A percentile compares a stretch with the other conserved stretches of the same genome.
Conservation (phyloP, 2,797 vertebrate genomes). For the Sebastolobus altivelis region DNA sequence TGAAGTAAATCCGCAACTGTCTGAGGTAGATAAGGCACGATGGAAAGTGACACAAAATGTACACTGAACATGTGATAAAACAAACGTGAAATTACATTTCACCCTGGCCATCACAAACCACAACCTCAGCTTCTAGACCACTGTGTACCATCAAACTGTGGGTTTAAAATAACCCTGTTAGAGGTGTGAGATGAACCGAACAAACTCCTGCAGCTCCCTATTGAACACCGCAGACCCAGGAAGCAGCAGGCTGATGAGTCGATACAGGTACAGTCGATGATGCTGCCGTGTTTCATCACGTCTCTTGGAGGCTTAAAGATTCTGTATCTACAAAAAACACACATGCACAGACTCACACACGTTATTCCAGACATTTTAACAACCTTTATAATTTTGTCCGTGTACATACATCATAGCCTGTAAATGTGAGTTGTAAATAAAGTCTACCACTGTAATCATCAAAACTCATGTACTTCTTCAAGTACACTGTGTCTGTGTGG, state of each 20-base stretch:
- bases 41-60: neutral
- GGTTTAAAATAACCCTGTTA: constrained; percentile 63
- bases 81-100: neutral
- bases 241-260: constrained; percentile 56
- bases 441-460: neutral
- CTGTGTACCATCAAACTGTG: constrained; percentile 33
- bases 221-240: constrained; percentile 53
- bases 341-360: neutral
- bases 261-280: constrained; percentile 55
- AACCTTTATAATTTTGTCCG: neutral
- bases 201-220: constrained; percentile 59
- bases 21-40: neutral
- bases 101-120: neutral
- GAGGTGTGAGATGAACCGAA: constrained; percentile 52
- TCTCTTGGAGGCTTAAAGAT: constrained; percentile 16
- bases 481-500: neutral
- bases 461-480: neutral
- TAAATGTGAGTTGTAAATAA: neutral
- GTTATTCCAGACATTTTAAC: neutral
- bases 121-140: neutral
- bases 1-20: neutral
- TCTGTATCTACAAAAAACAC: constrained; percentile 1
- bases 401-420: neutral
- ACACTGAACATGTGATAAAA: neutral
- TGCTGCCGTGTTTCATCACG: constrained; percentile 49